Conservation (phyloP, 2,113 vertebrate species). For the Apodemus speciosus region DNA sequence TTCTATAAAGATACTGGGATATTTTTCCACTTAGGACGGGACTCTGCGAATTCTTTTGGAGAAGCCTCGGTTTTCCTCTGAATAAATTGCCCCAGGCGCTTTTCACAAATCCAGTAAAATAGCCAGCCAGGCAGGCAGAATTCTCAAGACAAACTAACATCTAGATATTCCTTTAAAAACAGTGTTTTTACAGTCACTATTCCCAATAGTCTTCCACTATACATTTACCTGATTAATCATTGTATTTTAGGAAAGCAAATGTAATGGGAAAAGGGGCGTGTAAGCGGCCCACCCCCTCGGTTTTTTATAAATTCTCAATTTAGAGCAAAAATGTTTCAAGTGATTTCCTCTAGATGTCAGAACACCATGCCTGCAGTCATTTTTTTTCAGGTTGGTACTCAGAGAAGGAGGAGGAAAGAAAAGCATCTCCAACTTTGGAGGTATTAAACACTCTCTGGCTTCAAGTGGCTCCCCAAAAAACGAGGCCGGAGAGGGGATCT, state of each 20-base stretch:
- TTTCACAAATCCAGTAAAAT: slow-evolving; percentile 41
- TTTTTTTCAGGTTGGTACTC: background rate
- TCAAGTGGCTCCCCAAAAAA: background rate
- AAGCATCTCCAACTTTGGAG: background rate
- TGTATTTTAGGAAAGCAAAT: slow-evolving; percentile 42
- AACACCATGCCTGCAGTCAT: background rate
- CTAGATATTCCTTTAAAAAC: background rate
- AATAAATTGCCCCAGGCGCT: background rate
- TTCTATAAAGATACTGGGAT: background rate
- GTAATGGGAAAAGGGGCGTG: background rate
- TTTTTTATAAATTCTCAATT: slow-evolving; percentile 28
- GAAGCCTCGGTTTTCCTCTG: background rate
- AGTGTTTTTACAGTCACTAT: background rate
- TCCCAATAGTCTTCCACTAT: background rate
- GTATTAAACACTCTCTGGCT: background rate
- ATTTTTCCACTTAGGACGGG: background rate
- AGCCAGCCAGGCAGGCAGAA: background rate
- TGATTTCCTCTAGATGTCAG: background rate
- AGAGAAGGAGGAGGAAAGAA: background rate
- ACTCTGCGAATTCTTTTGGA: background rate
- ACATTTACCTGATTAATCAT: background rate
- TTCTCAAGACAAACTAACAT: slow-evolving; percentile 21
- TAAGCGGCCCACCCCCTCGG: background rate
- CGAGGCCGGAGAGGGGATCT: slow-evolving; percentile 13
- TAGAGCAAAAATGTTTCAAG: background rate